Evolutionary conservation across 2,888 invertebrate species (phyloP).

Genomic region (Ornithoptera alexandrae): DNA sequence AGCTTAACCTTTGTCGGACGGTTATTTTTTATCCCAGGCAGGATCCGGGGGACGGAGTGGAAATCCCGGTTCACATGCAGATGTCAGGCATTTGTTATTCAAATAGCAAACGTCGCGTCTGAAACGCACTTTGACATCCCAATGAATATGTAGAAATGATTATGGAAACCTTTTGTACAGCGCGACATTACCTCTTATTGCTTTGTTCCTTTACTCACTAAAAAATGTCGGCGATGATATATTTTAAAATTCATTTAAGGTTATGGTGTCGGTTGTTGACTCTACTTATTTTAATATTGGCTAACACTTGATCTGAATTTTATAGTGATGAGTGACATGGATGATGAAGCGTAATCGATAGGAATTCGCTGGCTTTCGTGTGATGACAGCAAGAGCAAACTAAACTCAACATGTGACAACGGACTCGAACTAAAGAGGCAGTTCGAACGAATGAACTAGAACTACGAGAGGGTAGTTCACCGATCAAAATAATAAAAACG

Average conservation of each 20-base stretch:
- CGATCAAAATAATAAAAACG: too few species aligned
- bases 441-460: too few species aligned
- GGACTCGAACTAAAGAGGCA: too few species aligned
- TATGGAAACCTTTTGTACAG: constrained; percentile 70
- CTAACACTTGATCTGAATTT: too few species aligned
- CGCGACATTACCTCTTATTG: constrained; percentile 40
- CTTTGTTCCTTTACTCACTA: constrained; percentile 6
- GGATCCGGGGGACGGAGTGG: constrained; percentile 51
- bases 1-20: constrained; percentile 26
- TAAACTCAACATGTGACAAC: too few species aligned
- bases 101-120: constrained; percentile 70
- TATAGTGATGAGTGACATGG: too few species aligned
- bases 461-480: too few species aligned
- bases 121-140: constrained; percentile 71
- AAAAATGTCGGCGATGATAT: constrained; percentile 34
- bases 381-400: too few species aligned
- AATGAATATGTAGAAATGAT: constrained; percentile 78
- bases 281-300: too few species aligned
- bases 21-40: constrained; percentile 42
- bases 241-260: not conserved
- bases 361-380: too few species aligned
- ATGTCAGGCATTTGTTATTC: constrained; percentile 77
- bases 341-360: too few species aligned
- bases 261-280: not conserved
- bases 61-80: constrained; percentile 66